Conservation (phyloP, 2,113 vertebrate genomes). For the Callospermophilus lateralis region DNA sequence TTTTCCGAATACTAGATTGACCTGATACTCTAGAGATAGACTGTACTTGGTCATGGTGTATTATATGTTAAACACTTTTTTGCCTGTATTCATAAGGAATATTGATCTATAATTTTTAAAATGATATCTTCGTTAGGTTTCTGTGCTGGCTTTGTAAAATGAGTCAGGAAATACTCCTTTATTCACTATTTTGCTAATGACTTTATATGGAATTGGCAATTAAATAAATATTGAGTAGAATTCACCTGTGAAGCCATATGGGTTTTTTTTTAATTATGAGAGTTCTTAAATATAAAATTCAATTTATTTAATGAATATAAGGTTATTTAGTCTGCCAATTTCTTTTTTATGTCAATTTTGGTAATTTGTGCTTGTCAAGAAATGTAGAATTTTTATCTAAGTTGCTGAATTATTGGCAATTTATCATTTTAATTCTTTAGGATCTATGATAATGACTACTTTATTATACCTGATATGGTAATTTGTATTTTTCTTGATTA, state of each 20-base stretch:
- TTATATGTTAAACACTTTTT: background rate
- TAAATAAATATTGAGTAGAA: background rate
- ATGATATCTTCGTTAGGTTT: background rate
- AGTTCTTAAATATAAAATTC: too few relatives aligned
- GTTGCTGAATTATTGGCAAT: background rate
- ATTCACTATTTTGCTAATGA: background rate
- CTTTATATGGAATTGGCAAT: background rate
- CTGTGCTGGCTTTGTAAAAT: background rate
- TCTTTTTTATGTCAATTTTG: background rate
- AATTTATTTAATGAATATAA: too few relatives aligned
- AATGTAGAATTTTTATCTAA: background rate
- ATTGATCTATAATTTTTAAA: background rate
- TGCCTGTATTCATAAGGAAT: too few relatives aligned
- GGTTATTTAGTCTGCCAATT: background rate
- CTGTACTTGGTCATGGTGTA: background rate
- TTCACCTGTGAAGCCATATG: too few relatives aligned
- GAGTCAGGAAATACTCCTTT: background rate
- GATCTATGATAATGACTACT: background rate
- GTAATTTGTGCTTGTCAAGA: background rate
- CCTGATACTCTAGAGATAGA: background rate
- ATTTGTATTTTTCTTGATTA: background rate
- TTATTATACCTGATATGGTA: background rate
- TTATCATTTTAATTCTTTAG: background rate
- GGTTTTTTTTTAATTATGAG: background rate
- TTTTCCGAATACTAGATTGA: background rate